phyloP scores from a whole-genome alignment of 2,888 invertebrate species.

The Drosophila ezoana region DNA sequence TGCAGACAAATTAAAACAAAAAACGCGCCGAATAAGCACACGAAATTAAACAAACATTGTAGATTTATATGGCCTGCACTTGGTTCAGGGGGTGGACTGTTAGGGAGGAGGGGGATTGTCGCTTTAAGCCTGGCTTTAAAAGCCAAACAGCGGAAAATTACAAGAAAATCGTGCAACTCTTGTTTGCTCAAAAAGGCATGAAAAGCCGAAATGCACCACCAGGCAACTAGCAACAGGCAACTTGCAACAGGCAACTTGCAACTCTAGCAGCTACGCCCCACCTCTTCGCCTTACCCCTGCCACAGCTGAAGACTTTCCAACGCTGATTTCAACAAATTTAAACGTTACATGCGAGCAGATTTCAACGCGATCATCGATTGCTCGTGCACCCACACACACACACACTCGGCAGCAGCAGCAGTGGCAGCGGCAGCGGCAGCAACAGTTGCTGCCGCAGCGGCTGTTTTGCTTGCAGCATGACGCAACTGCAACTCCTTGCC shows the following conservation, averaged over 20 bases:
- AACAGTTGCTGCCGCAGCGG: slow-evolving; percentile 16
- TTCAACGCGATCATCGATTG: slow-evolving; percentile 80
- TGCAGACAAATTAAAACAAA: slow-evolving; percentile 75
- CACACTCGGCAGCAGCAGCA: slow-evolving; percentile 12
- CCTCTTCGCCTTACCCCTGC: background rate
- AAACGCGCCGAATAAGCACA: slow-evolving; percentile 67
- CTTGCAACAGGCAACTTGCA: slow-evolving; percentile 11
- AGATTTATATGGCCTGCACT: slow-evolving; percentile 68
- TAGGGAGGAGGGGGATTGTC: slow-evolving; percentile 1
- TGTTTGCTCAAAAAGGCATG: slow-evolving; percentile 73
- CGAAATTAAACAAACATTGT: slow-evolving; percentile 80
- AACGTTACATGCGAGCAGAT: slow-evolving; percentile 81
- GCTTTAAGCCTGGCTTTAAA: slow-evolving; percentile 31
- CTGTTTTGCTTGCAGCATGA: slow-evolving; percentile 47
- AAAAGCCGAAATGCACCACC: slow-evolving; percentile 48
- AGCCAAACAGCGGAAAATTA: slow-evolving; percentile 80
- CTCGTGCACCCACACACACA: slow-evolving; percentile 70
- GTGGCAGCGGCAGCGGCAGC: background rate
- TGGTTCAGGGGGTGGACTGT: slow-evolving; percentile 10
- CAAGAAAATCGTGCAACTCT: slow-evolving; percentile 83
- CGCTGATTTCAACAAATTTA: slow-evolving; percentile 71
- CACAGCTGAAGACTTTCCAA: slow-evolving; percentile 65
- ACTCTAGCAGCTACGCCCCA: background rate
- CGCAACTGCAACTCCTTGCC: slow-evolving; percentile 74
- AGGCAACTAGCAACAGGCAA: slow-evolving; percentile 19